Percentiles rank a stretch among this genome's conserved stretches.
Evolutionary conservation across 2,113 vertebrate genomes (phyloP).

Genomic region (Pithys albifrons): DNA sequence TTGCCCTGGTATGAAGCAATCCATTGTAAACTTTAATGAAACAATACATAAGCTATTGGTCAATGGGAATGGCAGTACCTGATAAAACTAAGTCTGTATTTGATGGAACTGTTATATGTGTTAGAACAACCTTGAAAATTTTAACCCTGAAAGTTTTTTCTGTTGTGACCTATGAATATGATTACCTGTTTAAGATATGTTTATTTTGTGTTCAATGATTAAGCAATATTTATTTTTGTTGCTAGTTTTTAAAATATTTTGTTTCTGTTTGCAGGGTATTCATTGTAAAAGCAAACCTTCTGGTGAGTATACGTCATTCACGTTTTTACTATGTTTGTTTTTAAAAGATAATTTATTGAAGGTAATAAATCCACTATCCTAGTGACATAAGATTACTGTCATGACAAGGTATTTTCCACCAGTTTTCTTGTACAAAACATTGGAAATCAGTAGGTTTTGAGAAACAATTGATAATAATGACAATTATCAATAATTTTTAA

Average conservation of each 20-base stretch:
- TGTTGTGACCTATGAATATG: not conserved
- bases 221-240: not conserved
- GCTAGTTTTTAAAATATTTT: not conserved
- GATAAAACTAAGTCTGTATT: not conserved
- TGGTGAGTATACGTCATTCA: constrained; percentile 53
- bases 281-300: constrained; percentile 67
- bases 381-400: not conserved
- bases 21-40: not conserved
- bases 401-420: not conserved
- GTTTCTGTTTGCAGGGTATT: constrained; percentile 68
- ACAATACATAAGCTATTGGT: not conserved
- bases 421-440: not conserved
- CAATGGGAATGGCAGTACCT: not conserved
- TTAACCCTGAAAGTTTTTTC: not conserved
- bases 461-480: not conserved
- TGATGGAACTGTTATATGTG: not conserved
- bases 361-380: not conserved
- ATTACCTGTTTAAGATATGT: not conserved
- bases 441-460: not conserved
- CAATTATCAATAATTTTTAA: not conserved
- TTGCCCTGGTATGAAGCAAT: not conserved
- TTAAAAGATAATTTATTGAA: not conserved
- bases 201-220: not conserved
- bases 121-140: not conserved
- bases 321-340: not conserved